Evolutionary conservation across 2,888 invertebrate species (phyloP), one percentile per base, ranked within the genome.

Genomic region (Ornithoptera priamus): DNA sequence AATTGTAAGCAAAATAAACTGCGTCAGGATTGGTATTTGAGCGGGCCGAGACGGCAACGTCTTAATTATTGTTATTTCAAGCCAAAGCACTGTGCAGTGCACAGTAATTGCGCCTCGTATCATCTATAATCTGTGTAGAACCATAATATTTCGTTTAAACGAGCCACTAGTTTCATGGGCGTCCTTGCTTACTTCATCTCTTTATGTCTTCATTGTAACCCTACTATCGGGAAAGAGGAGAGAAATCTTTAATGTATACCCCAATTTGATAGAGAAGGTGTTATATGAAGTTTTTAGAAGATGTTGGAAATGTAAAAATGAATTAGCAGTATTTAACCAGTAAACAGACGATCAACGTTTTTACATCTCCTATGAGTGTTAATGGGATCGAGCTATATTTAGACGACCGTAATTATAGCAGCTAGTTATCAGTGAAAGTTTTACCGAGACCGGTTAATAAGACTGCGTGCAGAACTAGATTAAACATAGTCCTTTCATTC

Each of bases 31-130:
- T 74, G 75, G 75, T 77, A 78, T 79, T 77, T 76, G 80, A 78
- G 68, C 63, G 57, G 65, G 65, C 67, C 75, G 72, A 73, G 76
- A 76, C 76, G 75, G 76, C 77, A 77, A 78, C 77, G 73, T 77
- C 85, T 85, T 87, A 87, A 89, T 88, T 87, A 89, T 89, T 88
- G 81, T 89, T 86, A 88, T 88, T 88, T 83, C 72, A 73, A 76
- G 72, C 74, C 72, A 80, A 46, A 83, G 81, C 81, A 79, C 83
- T 75, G 82, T 79, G 73, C 80, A 78, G 78, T 76, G 75, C 71
- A 72, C 69, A 75, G 76, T 87, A 89, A 89, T 89, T 85, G 82
- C 78, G 71, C 75, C 72, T 75, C 76, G 81, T 82, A 85, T 83
- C 85, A 80, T 85, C 82, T 84, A 81, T 84, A 85, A 87, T 84